Percentiles rank a stretch among this genome's conserved stretches.
These are phyloP conservation scores for Limenitis camilla DNA, from an alignment of 2,888 invertebrate genomes.

Conservation along the genomic window DNA sequence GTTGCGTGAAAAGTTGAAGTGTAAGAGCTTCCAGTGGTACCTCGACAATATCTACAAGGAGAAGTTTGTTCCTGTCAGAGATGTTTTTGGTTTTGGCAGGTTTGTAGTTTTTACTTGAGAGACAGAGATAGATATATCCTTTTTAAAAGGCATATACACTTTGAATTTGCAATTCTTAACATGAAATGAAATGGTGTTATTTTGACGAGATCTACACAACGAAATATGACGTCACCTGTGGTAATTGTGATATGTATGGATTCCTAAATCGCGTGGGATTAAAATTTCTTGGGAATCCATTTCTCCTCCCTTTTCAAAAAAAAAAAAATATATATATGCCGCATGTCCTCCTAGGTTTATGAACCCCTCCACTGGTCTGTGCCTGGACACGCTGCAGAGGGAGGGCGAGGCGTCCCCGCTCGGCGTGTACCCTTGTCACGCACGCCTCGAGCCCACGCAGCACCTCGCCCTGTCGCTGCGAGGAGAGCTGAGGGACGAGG, in stretches of 20 bases:
- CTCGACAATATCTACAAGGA: conserved; percentile 90
- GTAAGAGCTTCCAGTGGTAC: conserved; percentile 95
- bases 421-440: conserved; percentile 85
- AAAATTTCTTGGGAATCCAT: no score
- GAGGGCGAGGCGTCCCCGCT: conserved; percentile 79
- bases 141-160: no score
- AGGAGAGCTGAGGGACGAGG: conserved; percentile 85
- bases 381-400: conserved; percentile 86
- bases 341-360: conserved; percentile 50
- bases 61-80: conserved; percentile 91
- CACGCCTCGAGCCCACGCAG: conserved; percentile 78
- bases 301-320: no score
- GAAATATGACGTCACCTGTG: no score
- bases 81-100: conserved; percentile 83
- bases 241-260: no score
- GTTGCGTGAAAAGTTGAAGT: conserved; percentile 85
- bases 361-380: conserved; percentile 75
- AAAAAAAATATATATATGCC: no score
- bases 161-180: no score
- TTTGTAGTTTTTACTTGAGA: no score
- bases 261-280: no score
- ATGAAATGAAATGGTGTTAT: no score
- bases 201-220: no score
- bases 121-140: no score
- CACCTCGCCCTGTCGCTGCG: conserved; percentile 81